Percentiles rank a stretch among this genome's conserved stretches.
These are phyloP conservation scores for Ceraclea dissimilis DNA, from an alignment of 2,888 invertebrate species.

Conservation along the genomic window DNA sequence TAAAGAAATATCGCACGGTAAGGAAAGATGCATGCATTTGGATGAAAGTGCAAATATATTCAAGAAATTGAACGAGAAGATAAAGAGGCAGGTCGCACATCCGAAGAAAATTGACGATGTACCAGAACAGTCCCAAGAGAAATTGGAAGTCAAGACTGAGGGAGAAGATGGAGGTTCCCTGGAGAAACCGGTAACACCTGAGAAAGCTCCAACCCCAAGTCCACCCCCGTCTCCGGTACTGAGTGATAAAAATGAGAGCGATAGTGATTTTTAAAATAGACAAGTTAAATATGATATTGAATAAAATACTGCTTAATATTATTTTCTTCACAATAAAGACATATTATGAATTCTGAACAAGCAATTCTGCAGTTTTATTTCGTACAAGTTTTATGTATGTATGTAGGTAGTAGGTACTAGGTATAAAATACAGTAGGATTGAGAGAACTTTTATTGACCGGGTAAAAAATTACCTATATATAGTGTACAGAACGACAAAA, in stretches of 20 bases:
- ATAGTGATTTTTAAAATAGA: neutral
- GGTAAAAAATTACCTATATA: too few species aligned
- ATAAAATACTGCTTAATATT: too few species aligned
- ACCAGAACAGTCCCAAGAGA: neutral
- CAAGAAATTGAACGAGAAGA: slow-evolving; percentile 35
- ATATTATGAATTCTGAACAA: too few species aligned
- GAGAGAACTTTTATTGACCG: too few species aligned
- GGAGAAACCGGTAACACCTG: neutral
- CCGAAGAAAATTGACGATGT: neutral
- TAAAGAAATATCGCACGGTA: slow-evolving; percentile 44
- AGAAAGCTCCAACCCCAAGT: neutral
- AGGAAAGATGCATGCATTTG: slow-evolving; percentile 42
- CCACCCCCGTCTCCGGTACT: neutral
- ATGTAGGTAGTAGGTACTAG: too few species aligned
- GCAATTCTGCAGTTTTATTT: too few species aligned
- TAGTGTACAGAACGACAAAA: too few species aligned
- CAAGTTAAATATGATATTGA: too few species aligned
- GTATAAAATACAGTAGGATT: too few species aligned
- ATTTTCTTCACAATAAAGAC: too few species aligned
- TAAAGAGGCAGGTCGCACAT: slow-evolving; percentile 31
- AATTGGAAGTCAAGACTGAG: neutral
- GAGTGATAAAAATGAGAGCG: neutral
- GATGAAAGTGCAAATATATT: slow-evolving; percentile 38
- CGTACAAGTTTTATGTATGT: too few species aligned
- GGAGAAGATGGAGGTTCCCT: neutral